Evolutionary conservation across 2,113 vertebrate genomes (phyloP), one percentile per base, ranked within the genome.

Genomic region (Aegotheles bennettii): DNA sequence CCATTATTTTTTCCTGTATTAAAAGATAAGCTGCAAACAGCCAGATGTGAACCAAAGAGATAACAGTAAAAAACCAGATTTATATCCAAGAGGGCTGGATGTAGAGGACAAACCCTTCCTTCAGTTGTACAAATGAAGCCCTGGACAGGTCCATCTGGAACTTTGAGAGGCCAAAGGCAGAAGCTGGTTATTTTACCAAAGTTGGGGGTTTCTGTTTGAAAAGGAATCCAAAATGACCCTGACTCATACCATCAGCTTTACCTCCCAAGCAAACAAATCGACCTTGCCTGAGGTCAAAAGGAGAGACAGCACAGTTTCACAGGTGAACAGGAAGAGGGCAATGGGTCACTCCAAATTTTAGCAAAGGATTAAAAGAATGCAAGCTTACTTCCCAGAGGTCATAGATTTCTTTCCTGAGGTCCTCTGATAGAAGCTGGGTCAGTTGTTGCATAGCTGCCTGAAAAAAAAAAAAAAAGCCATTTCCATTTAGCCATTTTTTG

Each of bases 391-490:
- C 98, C 99, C 99, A 99, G 38, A 99, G 98, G 38, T 98, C 98
- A 94, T 97, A 99, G 12, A 99, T 94, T 95, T 99, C 99, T 96
- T 98, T 98, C 61, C 96, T 97, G 50, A 99, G 96, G 74, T 98
- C 98, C 26, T 99, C 98, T 16, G 98, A 98, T 16, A 99, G 97
- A 43, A 99, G 98, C 36, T 98, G 97, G 20, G 98, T 98, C 65
- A 99, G 97, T 61, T 98, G 97, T 42, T 96, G 97, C 99, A 99
- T 99, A 21, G 99, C 99, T 95, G 98, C 98, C 99, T 99, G 93
- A 77, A 98, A 96, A 51, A 69, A 98, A 96, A 51, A 69, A 75
- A 57, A 80, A 5, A 67, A 38, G 11, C 14, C 13, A 54, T 65
- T 94, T 88, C 51, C 26, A 74, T 79, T 60, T 33, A 60, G 18